A percentile compares a stretch with the other conserved stretches of the same genome.
phyloP scores from a whole-genome alignment of 2,888 invertebrate genomes.

The Latrodectus elegans region DNA sequence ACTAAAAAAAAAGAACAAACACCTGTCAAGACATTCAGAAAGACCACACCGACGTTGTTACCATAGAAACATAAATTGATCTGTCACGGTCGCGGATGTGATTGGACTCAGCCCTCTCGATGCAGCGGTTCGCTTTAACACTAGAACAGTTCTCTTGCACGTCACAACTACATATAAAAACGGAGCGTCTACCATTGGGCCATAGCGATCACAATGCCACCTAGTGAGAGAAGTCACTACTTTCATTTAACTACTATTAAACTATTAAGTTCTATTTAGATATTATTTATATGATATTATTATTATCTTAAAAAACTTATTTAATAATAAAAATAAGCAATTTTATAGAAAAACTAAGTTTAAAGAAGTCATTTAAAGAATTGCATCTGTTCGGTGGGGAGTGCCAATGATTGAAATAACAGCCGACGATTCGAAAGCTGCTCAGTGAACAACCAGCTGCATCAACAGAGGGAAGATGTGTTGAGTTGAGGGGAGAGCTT shows the following conservation, averaged over 20 bases:
- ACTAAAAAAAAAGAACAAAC: conserved; percentile 75
- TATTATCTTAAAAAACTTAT: neutral
- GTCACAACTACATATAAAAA: conserved; percentile 67
- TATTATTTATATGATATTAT: neutral
- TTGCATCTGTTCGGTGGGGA: conserved; percentile 22
- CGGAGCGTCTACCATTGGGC: conserved; percentile 64
- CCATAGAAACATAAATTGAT: conserved; percentile 75
- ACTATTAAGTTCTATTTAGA: neutral
- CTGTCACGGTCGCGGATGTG: conserved; percentile 73
- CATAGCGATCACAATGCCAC: conserved; percentile 34
- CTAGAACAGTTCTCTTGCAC: conserved; percentile 64
- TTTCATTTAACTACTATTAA: conserved; percentile 40
- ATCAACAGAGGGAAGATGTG: conserved; percentile 63
- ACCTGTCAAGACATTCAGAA: conserved; percentile 77
- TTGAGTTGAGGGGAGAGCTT: conserved; percentile 18
- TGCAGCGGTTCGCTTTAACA: conserved; percentile 58
- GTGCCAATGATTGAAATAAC: conserved; percentile 6
- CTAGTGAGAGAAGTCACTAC: conserved; percentile 38
- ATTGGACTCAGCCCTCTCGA: conserved; percentile 63
- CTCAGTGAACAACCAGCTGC: conserved; percentile 67
- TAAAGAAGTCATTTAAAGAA: neutral
- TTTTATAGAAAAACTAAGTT: neutral
- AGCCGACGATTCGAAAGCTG: conserved; percentile 65
- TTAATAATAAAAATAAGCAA: neutral
- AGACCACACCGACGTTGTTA: conserved; percentile 76